These are phyloP conservation scores for Felis chaus DNA, from an alignment of 2,113 vertebrate species.

Conservation along the genomic window DNA sequence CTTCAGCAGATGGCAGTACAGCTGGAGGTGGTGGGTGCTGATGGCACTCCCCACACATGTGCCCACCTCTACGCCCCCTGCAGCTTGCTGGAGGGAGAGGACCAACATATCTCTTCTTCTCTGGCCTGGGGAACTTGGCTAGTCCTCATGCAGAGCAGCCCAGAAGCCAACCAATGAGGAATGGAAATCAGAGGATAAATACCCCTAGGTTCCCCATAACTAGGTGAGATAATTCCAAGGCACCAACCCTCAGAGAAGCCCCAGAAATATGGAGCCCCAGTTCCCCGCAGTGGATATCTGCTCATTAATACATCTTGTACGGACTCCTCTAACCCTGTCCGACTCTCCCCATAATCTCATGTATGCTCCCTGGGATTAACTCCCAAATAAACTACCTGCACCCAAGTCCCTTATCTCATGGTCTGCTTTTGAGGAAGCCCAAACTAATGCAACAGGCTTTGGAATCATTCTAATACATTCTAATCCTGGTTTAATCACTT, in stretches of 20 bases:
- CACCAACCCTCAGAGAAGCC: not conserved
- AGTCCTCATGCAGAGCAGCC: not conserved
- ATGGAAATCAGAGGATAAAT: not conserved
- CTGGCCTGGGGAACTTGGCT: not conserved
- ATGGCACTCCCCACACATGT: no score
- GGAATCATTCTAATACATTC: conserved; percentile 9
- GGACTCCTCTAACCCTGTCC: not conserved
- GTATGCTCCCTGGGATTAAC: not conserved
- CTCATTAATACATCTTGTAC: not conserved
- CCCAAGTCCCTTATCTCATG: not conserved
- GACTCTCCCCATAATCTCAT: not conserved
- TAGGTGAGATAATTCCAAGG: not conserved
- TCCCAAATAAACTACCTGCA: not conserved
- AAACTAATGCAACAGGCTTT: not conserved
- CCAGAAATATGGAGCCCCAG: not conserved
- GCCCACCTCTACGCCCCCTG: not conserved
- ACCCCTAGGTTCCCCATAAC: not conserved
- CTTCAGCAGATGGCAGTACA: not conserved
- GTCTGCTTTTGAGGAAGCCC: conserved; percentile 27
- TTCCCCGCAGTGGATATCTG: not conserved
- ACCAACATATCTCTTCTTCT: not conserved
- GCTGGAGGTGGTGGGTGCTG: not conserved
- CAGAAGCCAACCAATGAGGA: not conserved
- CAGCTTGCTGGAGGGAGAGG: not conserved
- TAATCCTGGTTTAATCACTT: conserved; percentile 15